Percentiles rank a stretch among this genome's conserved stretches.
phyloP scores from a whole-genome alignment of 2,797 vertebrate genomes.

The Sylvia borin region DNA sequence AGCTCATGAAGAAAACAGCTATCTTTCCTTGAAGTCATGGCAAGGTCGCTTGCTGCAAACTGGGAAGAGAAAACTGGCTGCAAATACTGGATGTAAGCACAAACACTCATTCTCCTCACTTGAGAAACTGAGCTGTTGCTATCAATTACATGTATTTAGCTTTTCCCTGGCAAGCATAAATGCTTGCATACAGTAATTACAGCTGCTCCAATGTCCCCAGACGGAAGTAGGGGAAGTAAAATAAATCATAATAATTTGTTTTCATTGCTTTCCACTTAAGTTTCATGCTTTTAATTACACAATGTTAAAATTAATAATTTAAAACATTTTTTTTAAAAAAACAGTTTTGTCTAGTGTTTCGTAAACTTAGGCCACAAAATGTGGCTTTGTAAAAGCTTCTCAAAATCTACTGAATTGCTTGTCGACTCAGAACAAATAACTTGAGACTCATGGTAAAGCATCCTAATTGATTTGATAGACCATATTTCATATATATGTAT shows the following conservation, averaged over 20 bases:
- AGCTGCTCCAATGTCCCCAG: not conserved
- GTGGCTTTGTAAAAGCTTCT: not conserved
- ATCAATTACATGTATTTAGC: constrained; percentile 25
- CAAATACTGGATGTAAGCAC: not conserved
- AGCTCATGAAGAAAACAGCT: not conserved
- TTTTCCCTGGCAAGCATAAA: constrained; percentile 21
- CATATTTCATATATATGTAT: not conserved
- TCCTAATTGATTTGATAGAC: not conserved
- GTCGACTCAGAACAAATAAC: not conserved
- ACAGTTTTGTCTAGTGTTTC: not conserved
- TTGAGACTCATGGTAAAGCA: not conserved
- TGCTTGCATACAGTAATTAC: constrained; percentile 12
- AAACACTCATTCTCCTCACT: constrained; percentile 15
- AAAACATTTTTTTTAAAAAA: not conserved
- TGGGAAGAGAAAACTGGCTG: not conserved
- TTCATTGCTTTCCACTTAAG: not conserved
- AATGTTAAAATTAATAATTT: not conserved
- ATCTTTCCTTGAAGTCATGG: not conserved
- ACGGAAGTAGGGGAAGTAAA: constrained; percentile 18
- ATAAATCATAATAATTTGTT: not conserved
- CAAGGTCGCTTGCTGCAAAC: constrained; percentile 2
- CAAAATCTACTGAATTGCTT: not conserved
- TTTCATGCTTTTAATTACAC: constrained; percentile 8
- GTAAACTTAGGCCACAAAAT: not conserved
- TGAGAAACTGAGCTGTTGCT: constrained; percentile 17